Percentiles rank a stretch among this genome's conserved stretches.
Evolutionary conservation across 2,888 invertebrate genomes (phyloP).

Genomic region (Drosophila prolongata): DNA sequence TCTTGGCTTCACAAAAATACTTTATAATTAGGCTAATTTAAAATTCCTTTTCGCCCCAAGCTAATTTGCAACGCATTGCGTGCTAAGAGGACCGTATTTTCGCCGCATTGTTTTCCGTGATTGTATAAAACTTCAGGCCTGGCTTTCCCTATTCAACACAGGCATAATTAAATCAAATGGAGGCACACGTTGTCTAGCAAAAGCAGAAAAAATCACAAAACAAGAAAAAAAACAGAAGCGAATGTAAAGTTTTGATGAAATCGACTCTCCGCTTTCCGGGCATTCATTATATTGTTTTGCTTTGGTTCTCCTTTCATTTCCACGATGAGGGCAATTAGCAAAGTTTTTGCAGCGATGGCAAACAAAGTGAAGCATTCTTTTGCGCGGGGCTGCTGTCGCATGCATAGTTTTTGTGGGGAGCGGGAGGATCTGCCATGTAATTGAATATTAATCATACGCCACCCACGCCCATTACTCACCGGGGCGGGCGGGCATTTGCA

Average conservation of each 20-base stretch:
- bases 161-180: conserved; percentile 53
- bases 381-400: conserved; percentile 30
- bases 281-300: conserved; percentile 28
- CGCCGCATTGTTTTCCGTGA: conserved; percentile 14
- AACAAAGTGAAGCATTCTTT: conserved; percentile 47
- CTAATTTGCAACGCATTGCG: conserved; percentile 9
- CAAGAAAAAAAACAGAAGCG: background rate
- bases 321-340: conserved; percentile 68
- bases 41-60: conserved; percentile 11
- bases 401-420: conserved; percentile 23
- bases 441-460: conserved; percentile 78
- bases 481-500: conserved; percentile 35
- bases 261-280: conserved; percentile 18
- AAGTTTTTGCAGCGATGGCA: conserved; percentile 59
- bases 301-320: conserved; percentile 25
- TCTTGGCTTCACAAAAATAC: background rate
- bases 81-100: conserved; percentile 24
- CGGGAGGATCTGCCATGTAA: conserved; percentile 58
- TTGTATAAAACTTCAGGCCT: conserved; percentile 5
- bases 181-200: conserved; percentile 31
- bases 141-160: background rate
- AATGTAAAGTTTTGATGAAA: conserved; percentile 35
- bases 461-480: conserved; percentile 67
- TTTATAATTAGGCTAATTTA: conserved; percentile 20
- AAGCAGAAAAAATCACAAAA: conserved; percentile 10